A percentile compares a stretch with the other conserved stretches of the same genome.
phyloP scores from a whole-genome alignment of 2,113 vertebrate species.

The Rhizomys pruinosus region DNA sequence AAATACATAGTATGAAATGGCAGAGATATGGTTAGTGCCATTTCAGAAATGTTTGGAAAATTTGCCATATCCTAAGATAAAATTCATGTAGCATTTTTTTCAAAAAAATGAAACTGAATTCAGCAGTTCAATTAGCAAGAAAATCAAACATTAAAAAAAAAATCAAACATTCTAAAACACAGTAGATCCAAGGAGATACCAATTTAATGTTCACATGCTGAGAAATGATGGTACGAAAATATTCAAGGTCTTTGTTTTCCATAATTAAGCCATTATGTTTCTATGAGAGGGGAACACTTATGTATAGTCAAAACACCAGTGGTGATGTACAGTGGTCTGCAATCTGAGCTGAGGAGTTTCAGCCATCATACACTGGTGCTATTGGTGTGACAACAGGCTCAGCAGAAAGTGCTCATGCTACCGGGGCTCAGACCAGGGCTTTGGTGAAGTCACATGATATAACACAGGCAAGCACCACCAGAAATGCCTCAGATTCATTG shows the following conservation, averaged over 20 bases:
- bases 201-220: background rate
- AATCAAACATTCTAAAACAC: background rate
- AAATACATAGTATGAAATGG: background rate
- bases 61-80: background rate
- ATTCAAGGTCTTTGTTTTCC: background rate
- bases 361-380: background rate
- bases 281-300: background rate
- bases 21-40: background rate
- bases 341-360: background rate
- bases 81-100: background rate
- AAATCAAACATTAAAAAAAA: background rate
- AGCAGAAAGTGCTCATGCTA: background rate
- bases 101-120: background rate
- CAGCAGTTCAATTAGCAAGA: background rate
- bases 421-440: background rate
- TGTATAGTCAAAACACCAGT: background rate
- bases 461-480: background rate
- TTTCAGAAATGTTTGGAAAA: background rate
- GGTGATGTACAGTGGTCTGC: too few species aligned
- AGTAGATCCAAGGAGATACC: background rate
- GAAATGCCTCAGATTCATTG: background rate
- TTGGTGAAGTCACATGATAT: background rate
- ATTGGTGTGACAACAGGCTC: background rate
- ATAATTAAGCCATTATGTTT: background rate
- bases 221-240: background rate